Conservation (phyloP, 2,888 invertebrate genomes). For the Argyresthia albistria region DNA sequence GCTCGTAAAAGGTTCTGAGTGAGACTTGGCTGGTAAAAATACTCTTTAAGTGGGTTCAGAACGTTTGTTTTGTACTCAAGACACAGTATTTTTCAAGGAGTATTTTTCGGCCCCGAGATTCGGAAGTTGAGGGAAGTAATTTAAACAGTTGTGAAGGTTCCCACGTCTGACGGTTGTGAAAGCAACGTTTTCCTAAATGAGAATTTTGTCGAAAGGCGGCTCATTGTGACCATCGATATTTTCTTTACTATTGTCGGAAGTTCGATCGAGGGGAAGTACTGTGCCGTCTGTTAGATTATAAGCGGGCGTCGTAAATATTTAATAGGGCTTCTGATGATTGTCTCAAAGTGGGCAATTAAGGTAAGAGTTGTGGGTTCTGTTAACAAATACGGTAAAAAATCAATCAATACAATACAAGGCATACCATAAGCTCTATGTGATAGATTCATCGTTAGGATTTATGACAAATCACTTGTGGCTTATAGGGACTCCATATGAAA, state of each 20-base stretch:
- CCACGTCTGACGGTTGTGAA: constrained; percentile 26
- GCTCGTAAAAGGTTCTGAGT: constrained; percentile 41
- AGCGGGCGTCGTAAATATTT: background rate
- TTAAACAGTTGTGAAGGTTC: constrained; percentile 52
- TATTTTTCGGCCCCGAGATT: constrained; percentile 25
- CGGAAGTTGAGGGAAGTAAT: constrained; percentile 39
- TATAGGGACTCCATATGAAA: too few species aligned
- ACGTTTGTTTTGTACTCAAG: constrained; percentile 8
- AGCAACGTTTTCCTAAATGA: constrained; percentile 12
- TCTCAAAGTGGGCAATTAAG: too few species aligned
- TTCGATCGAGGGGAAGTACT: background rate
- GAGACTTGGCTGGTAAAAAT: constrained; percentile 17
- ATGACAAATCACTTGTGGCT: too few species aligned
- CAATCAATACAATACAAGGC: too few species aligned
- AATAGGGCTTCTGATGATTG: background rate
- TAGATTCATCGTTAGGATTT: too few species aligned
- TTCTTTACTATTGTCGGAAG: constrained; percentile 12
- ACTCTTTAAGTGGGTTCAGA: background rate
- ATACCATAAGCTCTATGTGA: too few species aligned
- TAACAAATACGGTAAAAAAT: too few species aligned
- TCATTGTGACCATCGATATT: constrained; percentile 4
- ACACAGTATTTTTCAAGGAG: constrained; percentile 42
- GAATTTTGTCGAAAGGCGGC: background rate
- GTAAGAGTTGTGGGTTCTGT: too few species aligned
- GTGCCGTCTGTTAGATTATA: background rate